phyloP scores from a whole-genome alignment of 2,797 vertebrate species.

The Falco biarmicus region DNA sequence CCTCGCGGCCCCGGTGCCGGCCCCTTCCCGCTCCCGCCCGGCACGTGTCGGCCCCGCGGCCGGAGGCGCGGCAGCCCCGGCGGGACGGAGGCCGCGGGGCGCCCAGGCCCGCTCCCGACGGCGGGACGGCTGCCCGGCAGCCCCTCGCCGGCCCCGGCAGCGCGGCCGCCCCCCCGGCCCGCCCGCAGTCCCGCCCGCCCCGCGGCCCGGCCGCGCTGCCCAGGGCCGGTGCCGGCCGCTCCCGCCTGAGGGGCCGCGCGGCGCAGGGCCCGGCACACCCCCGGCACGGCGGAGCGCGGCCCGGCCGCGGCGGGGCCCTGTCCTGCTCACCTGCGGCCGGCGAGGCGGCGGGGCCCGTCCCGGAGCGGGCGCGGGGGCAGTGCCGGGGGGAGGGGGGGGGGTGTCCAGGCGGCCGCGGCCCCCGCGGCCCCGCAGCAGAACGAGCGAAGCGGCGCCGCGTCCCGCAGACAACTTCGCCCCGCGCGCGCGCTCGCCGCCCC shows the following conservation, averaged over 20 bases:
- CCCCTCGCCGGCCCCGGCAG: no score
- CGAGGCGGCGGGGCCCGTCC: neutral
- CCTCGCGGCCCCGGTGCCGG: no score
- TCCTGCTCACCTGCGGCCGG: neutral
- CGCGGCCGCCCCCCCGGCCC: neutral
- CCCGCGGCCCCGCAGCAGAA: neutral
- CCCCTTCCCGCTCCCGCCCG: no score
- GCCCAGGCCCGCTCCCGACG: no score
- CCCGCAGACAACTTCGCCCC: neutral
- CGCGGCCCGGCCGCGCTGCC: neutral
- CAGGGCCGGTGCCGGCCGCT: no score
- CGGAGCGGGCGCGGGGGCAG: neutral
- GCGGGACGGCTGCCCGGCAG: no score
- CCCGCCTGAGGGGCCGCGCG: neutral
- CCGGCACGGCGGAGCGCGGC: neutral
- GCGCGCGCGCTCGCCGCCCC: neutral
- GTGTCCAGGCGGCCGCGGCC: neutral
- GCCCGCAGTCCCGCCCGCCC: neutral
- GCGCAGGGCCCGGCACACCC: neutral
- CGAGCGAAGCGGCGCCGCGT: neutral
- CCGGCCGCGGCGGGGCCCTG: neutral
- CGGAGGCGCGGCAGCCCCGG: no score
- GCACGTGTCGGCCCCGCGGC: no score
- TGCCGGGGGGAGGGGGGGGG: rapidly evolving
- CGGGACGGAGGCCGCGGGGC: no score